A percentile compares a stretch with the other conserved stretches of the same genome.
Conservation (phyloP, 2,797 vertebrate species). For the Gymnothorax reevesii region DNA sequence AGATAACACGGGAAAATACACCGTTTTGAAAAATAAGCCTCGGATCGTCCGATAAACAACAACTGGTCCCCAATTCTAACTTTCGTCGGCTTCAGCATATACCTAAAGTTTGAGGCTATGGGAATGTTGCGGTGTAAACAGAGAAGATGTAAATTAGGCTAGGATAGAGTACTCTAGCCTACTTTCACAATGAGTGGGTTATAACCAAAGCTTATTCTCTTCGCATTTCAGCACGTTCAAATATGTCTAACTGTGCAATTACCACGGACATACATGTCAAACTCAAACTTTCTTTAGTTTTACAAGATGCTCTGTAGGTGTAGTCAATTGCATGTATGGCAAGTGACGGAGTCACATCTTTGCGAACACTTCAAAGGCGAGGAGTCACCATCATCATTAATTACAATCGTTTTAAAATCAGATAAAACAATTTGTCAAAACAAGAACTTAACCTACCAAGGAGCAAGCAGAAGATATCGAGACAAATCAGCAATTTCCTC, state of each 20-base stretch:
- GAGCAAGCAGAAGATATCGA: conserved; percentile 92
- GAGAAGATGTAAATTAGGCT: not conserved
- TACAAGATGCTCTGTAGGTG: too few relatives aligned
- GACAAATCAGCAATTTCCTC: conserved; percentile 86
- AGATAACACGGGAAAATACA: not conserved
- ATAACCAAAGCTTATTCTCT: not conserved
- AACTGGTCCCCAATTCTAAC: not conserved
- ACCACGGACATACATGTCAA: not conserved
- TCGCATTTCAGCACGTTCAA: not conserved
- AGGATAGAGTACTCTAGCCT: not conserved
- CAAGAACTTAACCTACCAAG: conserved; percentile 86
- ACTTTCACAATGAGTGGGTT: not conserved
- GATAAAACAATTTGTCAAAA: not conserved
- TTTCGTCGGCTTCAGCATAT: not conserved
- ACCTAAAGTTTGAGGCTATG: not conserved
- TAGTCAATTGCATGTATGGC: not conserved
- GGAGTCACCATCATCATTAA: not conserved
- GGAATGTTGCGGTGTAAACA: not conserved
- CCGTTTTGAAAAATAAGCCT: not conserved
- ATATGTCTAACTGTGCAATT: not conserved
- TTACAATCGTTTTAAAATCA: not conserved
- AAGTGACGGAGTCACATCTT: not conserved
- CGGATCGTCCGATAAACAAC: not conserved
- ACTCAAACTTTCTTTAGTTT: not conserved
- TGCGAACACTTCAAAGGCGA: not conserved